phyloP scores from a whole-genome alignment of 2,797 vertebrate species.

The Austrolebias charrua region DNA sequence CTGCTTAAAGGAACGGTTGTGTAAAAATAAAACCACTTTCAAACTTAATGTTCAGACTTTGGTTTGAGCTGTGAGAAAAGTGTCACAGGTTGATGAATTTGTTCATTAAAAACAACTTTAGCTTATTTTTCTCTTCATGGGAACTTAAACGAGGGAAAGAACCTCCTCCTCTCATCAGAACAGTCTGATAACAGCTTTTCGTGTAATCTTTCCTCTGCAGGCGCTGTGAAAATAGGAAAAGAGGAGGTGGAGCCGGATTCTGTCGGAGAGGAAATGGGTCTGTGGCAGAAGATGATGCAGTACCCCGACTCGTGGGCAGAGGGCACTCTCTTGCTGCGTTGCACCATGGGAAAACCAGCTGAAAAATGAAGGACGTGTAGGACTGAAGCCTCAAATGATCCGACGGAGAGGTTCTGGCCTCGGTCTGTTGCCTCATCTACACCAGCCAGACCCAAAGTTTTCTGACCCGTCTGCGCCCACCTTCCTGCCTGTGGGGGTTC shows the following conservation, averaged over 20 bases:
- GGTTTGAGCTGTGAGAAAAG: too few species aligned
- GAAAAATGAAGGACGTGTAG: constrained; percentile 66
- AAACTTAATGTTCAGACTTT: too few species aligned
- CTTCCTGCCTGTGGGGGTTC: background rate
- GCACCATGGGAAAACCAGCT: constrained; percentile 83
- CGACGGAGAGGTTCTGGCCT: background rate
- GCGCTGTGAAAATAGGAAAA: constrained; percentile 63
- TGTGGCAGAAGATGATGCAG: constrained; percentile 97
- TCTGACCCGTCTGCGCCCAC: constrained; percentile 14
- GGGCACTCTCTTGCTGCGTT: constrained; percentile 89
- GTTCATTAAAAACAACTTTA: too few species aligned
- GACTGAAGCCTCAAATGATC: background rate
- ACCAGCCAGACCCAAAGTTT: constrained; percentile 6
- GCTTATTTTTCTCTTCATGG: too few species aligned
- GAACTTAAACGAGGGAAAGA: background rate
- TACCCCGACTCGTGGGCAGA: constrained; percentile 97
- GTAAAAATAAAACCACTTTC: too few species aligned
- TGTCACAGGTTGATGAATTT: too few species aligned
- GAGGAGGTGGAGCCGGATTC: constrained; percentile 87
- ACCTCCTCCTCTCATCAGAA: background rate
- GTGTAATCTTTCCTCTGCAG: constrained; percentile 48
- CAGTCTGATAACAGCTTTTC: background rate
- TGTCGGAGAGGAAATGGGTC: constrained; percentile 87
- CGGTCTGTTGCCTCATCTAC: constrained; percentile 20
- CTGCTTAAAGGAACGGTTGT: too few species aligned